A percentile compares a stretch with the other conserved stretches of the same genome.
These are phyloP conservation scores for Tuta absoluta DNA, from an alignment of 2,888 invertebrate genomes.

Conservation along the genomic window DNA sequence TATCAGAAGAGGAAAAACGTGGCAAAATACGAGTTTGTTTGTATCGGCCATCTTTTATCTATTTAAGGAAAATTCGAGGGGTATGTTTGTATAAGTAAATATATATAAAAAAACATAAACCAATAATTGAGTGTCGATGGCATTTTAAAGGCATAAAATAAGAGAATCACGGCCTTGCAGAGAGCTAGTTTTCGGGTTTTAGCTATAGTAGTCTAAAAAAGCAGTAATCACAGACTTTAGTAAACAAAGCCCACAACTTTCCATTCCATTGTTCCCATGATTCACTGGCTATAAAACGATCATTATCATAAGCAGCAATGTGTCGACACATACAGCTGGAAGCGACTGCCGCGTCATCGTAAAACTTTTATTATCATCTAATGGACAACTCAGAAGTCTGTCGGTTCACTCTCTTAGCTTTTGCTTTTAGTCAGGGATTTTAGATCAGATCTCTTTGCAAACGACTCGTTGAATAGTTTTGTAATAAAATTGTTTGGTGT, in stretches of 20 bases:
- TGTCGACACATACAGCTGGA: not conserved
- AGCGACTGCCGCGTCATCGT: not conserved
- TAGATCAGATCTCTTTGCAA: not conserved
- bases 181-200: too few species aligned
- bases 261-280: not conserved
- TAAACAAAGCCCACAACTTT: not conserved
- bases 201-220: too few species aligned
- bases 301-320: conserved; percentile 11
- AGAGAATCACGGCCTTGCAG: too few species aligned
- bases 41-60: not conserved
- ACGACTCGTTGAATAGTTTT: not conserved
- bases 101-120: too few species aligned
- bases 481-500: not conserved
- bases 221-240: too few species aligned
- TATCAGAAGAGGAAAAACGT: not conserved
- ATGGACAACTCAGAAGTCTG: conserved; percentile 9
- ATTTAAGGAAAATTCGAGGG: not conserved
- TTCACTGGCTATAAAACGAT: conserved; percentile 2
- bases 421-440: not conserved
- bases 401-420: not conserved
- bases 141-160: too few species aligned
- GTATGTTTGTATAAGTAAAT: not conserved
- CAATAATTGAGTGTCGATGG: too few species aligned
- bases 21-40: not conserved
- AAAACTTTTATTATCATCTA: conserved; percentile 7